These are phyloP conservation scores for Maniola hyperantus DNA, from an alignment of 2,888 invertebrate species.

Conservation along the genomic window DNA sequence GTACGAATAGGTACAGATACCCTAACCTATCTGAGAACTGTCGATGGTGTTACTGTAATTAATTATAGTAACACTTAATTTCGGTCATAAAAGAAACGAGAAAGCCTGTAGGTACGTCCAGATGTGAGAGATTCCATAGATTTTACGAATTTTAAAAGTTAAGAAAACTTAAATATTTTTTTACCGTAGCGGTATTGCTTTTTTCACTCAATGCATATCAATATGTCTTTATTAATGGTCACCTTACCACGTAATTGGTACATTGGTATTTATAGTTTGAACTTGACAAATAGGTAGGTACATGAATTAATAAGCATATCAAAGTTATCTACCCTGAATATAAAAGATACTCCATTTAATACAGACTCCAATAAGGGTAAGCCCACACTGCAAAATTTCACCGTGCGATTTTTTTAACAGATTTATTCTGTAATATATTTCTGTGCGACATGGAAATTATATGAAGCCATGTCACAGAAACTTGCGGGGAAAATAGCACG, in stretches of 20 bases:
- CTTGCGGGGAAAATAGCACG: too few relatives aligned
- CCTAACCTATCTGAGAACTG: too few relatives aligned
- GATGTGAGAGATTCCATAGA: background rate
- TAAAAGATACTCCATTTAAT: background rate
- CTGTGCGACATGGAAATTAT: too few relatives aligned
- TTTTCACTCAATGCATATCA: slow-evolving; percentile 11
- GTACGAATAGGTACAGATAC: too few relatives aligned
- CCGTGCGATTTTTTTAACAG: too few relatives aligned
- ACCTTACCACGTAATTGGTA: slow-evolving; percentile 22
- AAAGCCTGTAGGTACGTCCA: too few relatives aligned
- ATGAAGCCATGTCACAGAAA: too few relatives aligned
- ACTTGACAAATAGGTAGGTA: slow-evolving; percentile 17
- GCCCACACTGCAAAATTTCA: too few relatives aligned
- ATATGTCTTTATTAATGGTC: slow-evolving; percentile 14
- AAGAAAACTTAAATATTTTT: background rate
- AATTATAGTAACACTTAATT: too few relatives aligned
- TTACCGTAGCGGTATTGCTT: slow-evolving; percentile 4
- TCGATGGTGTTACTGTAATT: too few relatives aligned
- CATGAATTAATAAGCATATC: slow-evolving; percentile 17
- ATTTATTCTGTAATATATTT: too few relatives aligned
- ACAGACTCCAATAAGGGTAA: background rate
- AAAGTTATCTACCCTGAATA: slow-evolving; percentile 10
- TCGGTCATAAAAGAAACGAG: background rate
- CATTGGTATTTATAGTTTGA: slow-evolving; percentile 25
- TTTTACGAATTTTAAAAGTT: background rate